Evolutionary conservation across 2,888 invertebrate species (phyloP), one percentile per base, ranked within the genome.

Genomic region (Hedychridium roseum): DNA sequence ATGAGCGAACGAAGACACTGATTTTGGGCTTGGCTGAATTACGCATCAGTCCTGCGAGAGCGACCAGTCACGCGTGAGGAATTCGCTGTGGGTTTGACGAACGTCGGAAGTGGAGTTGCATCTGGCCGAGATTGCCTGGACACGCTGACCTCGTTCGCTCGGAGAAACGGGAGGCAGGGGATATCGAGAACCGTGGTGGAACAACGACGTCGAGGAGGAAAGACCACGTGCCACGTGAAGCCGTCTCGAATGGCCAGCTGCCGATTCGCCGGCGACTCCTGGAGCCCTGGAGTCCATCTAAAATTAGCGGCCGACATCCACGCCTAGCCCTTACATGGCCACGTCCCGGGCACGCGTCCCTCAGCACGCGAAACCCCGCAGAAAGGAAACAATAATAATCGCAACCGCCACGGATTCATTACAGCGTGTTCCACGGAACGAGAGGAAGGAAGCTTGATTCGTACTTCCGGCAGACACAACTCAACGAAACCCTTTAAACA

Each of bases 241-340:
- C 55, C 65, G 54, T 56, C 60, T 67, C 64, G 64, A 70, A 68
- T 71, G 66, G 69, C 64, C 71, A 71, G 71, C 71, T 71, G 71
- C 71, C 71, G 64, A 62, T 66, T 64, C 61, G 59, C 60, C 59
- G 60, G 54, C 60, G 60, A 58, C 63, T 63, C 67, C 66, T 64
- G 60, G 61, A 60, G 62, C 61, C 63, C 62, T 64, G 63, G 60
- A 64, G 60, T 64, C 57, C 58, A 62, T 70, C 71, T 71, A 71
- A 71, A 71, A 71, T 71, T 71, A 71, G 71, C 71, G 55, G 56
- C 31, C 41, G 26, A 56, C 58, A 61, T 58, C 60, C 63, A 60
- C 63, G 60, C 60, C 53, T 65, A 65, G 64, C 47, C 64, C 60
- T 55, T 65, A 58, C 58, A 60, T 56, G 65, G 64, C 45, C 60